Base-by-base conservation (phyloP, 2,888 invertebrate species). In the Merodon equestris region DNA sequence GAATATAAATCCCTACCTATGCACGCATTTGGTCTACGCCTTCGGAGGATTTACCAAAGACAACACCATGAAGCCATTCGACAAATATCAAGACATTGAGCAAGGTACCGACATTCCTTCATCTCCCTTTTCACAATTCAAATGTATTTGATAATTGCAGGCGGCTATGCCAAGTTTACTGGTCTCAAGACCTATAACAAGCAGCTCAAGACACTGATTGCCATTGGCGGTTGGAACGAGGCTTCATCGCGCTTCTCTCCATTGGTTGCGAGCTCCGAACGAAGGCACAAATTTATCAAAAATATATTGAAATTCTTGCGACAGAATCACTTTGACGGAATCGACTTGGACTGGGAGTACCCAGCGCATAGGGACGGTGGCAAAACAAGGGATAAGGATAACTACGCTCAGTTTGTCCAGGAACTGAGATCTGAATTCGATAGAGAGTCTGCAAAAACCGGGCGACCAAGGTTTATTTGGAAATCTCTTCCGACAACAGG, bases 31-130 rank as follows among this genome's bases (percentile, higher is more conserved):
- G 83, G 93, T 97, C 82, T 97, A 97, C 89, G 97, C 97, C 5
- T 97, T 97, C 87, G 97, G 96, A 60, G 96, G 96, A 17, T 95
- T 97, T 87, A 96, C 96, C 76, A 95, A 96, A 88, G 96, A 97
- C 86, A 96, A 96, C 89, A 93, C 95, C 14, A 91, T 97, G 84
- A 95, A 96, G 84, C 96, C 97, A 0, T 97, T 96, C 87, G 97
- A 97, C 90, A 96, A 97, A 87, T 97, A 97, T 88, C 97, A 97
- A 90, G 97, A 97, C 87, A 94, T 97, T 86, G 97, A 97, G 86
- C 96, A 97, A 93, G 97, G 97, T 96, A 84, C 83, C 9, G 5
- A 1, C 15, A 13, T 15, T 18, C 27, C 13, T 10, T 9, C 36
- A 34, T 40, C 13, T 13, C 3, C 9, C 47, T 12, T 13, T 47